Conservation (phyloP, 2,797 vertebrate species). For the Hapalemur alaotrensis region DNA sequence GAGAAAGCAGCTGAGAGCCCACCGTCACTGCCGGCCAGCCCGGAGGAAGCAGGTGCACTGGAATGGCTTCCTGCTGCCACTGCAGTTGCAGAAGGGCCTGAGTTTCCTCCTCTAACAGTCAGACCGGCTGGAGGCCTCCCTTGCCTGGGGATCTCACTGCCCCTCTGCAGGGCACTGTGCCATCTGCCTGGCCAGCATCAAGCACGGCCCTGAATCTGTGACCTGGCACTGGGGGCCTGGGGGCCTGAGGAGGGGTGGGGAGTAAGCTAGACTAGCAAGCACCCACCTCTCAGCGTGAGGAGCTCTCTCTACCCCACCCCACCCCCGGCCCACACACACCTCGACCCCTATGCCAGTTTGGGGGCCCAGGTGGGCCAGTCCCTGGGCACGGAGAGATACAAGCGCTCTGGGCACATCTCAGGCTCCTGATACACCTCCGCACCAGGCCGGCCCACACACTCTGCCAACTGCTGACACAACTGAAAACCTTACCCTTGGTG, state of each 20-base stretch:
- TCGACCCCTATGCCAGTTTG: background rate
- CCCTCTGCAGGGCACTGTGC: background rate
- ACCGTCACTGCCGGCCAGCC: background rate
- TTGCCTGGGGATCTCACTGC: background rate
- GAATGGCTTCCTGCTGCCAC: conserved; percentile 67
- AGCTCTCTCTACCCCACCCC: background rate
- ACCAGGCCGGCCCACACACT: conserved; percentile 42
- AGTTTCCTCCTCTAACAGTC: conserved; percentile 53
- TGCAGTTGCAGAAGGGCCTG: conserved; percentile 7
- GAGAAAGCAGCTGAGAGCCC: conserved; percentile 42
- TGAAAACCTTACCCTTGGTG: conserved; percentile 53
- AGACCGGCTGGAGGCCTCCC: background rate
- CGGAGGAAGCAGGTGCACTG: conserved; percentile 75
- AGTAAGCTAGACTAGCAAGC: background rate
- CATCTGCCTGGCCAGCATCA: background rate
- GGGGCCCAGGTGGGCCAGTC: background rate
- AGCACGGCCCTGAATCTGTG: background rate
- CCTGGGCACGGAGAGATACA: background rate
- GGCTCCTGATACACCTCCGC: conserved; percentile 41
- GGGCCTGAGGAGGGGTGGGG: background rate
- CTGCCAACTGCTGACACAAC: conserved; percentile 69
- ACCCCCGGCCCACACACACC: background rate
- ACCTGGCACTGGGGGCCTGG: background rate
- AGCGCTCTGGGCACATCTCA: background rate
- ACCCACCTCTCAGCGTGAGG: background rate